Base-by-base conservation (phyloP, 2,888 invertebrate species). In the Meiosimyza decipiens region DNA sequence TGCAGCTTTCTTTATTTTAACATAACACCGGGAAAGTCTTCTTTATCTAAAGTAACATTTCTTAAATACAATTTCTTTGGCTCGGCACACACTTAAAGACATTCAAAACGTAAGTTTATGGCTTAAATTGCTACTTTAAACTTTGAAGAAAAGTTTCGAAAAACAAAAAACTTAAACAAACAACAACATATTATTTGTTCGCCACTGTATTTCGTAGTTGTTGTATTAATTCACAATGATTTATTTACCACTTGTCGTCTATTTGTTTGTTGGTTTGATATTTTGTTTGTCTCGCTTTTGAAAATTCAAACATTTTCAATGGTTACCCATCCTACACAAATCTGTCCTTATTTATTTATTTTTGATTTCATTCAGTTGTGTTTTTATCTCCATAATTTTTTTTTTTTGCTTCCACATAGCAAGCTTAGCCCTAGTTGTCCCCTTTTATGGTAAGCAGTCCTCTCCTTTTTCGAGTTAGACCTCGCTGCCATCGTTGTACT, bases 281-380 rank as follows among this genome's bases (percentile, higher is more conserved):
- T 63, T 63, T 33, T 50, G 50, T 54, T 59, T 60, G 6, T 62
- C 40, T 40, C 13, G 9, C 40, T 60, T 72, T 47, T 15, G 59
- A 15, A 51, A 71, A 74, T 64, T 68, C 71, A 68, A 68, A 64
- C 67, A 73, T 40, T 60, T 59, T 71, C 52, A 49, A 33, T 55
- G 52, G 47, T 69, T 71, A 22, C 52, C 52, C 52, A 18, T 50
- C 65, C 18, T 51, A 28, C 52, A 65, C 49, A 50, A 28, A 16
- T 51, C 68, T 18, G 59, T 55, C 50, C n/a, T 66, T 66, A 28
- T 33, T 65, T 65, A 28, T 68, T 57, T 33, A 68, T 60, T 69
- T 60, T 60, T 59, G 40, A 69, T 51, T 22, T 51, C 28, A 50
- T 51, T 60, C 40, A 51, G 59, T 40, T 40, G 40, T 40, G 6